Percentiles rank a stretch among this genome's conserved stretches.
These are phyloP conservation scores for Oxycera nigricornis DNA, from an alignment of 2,888 invertebrate genomes.

Conservation along the genomic window DNA sequence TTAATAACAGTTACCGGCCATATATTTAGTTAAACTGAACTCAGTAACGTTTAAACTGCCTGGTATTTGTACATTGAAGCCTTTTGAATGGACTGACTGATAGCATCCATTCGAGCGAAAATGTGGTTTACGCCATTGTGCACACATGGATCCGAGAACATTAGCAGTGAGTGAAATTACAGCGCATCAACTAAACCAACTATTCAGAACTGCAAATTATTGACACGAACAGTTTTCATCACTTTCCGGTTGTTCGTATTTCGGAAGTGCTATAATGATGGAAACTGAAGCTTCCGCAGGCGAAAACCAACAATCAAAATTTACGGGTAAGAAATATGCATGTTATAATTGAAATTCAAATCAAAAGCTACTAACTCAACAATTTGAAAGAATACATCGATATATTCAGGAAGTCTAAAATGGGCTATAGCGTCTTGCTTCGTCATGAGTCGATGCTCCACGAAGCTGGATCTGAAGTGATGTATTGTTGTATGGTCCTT, in stretches of 20 bases:
- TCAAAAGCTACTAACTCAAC: too few relatives aligned
- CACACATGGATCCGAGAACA: slow-evolving; percentile 9
- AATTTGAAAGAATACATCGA: too few relatives aligned
- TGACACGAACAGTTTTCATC: slow-evolving; percentile 44
- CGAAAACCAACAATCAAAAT: too few relatives aligned
- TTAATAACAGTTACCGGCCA: slow-evolving; percentile 38
- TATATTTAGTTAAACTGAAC: slow-evolving; percentile 47
- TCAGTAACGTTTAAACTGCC: slow-evolving; percentile 45
- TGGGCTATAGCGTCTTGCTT: too few relatives aligned
- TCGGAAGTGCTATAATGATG: not conserved
- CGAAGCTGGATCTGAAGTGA: too few relatives aligned
- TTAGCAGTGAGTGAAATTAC: slow-evolving; percentile 34
- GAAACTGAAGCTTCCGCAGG: not conserved
- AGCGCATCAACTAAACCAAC: slow-evolving; percentile 45
- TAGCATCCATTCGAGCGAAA: slow-evolving; percentile 42
- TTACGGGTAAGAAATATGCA: too few relatives aligned
- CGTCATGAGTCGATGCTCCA: too few relatives aligned
- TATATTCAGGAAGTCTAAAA: too few relatives aligned
- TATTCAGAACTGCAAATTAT: slow-evolving; percentile 44
- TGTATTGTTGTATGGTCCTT: too few relatives aligned
- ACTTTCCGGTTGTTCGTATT: slow-evolving; percentile 39
- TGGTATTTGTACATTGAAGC: slow-evolving; percentile 41
- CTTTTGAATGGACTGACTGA: slow-evolving; percentile 39
- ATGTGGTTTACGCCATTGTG: slow-evolving; percentile 31
- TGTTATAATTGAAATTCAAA: too few relatives aligned